Evolutionary conservation across 2,113 vertebrate genomes (phyloP), one percentile per base, ranked within the genome.

Genomic region (Cygnus atratus): DNA sequence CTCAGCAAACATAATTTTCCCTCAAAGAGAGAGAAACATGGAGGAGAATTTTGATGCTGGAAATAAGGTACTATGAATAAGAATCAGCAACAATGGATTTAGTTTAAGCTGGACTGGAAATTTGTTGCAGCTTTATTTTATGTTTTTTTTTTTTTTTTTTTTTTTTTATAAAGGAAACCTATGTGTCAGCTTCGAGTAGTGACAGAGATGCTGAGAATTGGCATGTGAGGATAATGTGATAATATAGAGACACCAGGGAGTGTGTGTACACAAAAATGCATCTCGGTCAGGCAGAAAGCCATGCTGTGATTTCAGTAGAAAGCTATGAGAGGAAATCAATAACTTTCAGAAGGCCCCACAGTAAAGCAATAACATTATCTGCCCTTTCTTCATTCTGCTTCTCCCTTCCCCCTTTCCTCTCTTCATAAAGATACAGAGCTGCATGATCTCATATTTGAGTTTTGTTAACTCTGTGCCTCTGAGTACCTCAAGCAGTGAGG

Each of bases 311-410:
- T 95, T 95, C 86, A 77, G 77, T 66, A 91, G 88, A 95, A 80
- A 80, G 77, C 78, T 78, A 39, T 4, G 62, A 84, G 76, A 81
- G 83, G 48, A 96, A 97, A 97, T 94, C 97, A 96, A 95, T 96
- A 75, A 63, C 72, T 94, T 73, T 92, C 88, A 97, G 95, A 93
- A 92, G 61, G 71, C 29, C 58, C 81, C 24, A 37, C 4, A 20
- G 67, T 71, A 90, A 87, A 62, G 76, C 85, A 92, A 37, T 80
- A 73, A 19, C 83, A 61, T 92, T 95, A 84, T 85, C 59, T 78
- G 37, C 43, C 24, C 19, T 19, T 61, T 88, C 67, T 90, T 87
- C 65, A 43, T 94, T 87, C 67, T 89, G 46, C 57, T 58, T 81
- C n/a, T 72, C 46, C 35, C 46, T 63, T 44, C 74, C 52, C 9